phyloP scores from a whole-genome alignment of 2,113 vertebrate genomes.

The Sakesphorus luctuosus region DNA sequence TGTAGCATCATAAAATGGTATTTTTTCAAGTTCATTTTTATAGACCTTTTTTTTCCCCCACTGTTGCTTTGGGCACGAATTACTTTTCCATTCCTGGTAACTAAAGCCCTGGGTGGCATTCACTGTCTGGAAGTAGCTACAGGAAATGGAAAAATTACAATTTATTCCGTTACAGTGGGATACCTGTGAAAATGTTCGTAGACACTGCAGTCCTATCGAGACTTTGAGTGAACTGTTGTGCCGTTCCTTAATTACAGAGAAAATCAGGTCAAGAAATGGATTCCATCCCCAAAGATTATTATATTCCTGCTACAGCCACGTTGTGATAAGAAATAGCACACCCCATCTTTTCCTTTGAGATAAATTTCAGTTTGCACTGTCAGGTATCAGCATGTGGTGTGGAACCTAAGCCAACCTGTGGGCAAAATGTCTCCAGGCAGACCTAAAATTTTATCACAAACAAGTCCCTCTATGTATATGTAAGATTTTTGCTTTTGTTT shows the following conservation, averaged over 20 bases:
- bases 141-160: constrained; percentile 16
- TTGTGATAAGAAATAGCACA: neutral
- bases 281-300: constrained; percentile 15
- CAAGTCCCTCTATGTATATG: neutral
- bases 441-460: neutral
- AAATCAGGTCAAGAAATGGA: constrained; percentile 43
- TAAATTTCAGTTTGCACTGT: neutral
- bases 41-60: neutral
- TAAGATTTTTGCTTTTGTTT: neutral
- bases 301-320: neutral
- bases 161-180: constrained; percentile 10
- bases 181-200: neutral
- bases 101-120: constrained; percentile 30
- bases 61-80: constrained; percentile 45
- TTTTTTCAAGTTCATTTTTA: constrained; percentile 24
- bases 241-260: constrained; percentile 37
- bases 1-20: constrained; percentile 2
- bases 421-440: neutral
- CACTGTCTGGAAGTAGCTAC: constrained; percentile 5
- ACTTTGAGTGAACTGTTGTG: neutral
- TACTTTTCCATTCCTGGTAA: constrained; percentile 33
- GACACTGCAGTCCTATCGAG: neutral
- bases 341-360: neutral
- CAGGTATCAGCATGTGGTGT: neutral
- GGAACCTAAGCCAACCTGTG: neutral